These are phyloP conservation scores for Collichthys lucidus DNA, from an alignment of 2,113 vertebrate genomes.

Conservation along the genomic window DNA sequence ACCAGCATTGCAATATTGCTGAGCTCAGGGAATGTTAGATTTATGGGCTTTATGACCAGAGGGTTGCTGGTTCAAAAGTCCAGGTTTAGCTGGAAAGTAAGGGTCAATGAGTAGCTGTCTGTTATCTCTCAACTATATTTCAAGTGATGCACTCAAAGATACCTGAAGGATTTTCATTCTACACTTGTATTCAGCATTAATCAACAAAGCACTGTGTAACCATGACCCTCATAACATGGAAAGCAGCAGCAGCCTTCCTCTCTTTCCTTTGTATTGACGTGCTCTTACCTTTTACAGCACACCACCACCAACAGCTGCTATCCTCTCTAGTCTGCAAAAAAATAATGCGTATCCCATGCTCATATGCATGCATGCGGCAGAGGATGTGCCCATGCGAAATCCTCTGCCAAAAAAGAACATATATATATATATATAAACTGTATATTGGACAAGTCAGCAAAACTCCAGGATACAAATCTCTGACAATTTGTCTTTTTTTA, in stretches of 20 bases:
- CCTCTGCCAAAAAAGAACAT: not conserved
- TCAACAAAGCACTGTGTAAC: constrained; percentile 6
- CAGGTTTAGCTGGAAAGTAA: not conserved
- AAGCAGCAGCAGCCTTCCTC: constrained; percentile 11
- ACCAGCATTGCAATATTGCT: not conserved
- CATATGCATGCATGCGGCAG: not conserved
- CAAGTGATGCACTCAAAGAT: constrained; percentile 15
- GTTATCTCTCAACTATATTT: constrained; percentile 27
- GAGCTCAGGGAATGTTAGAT: not conserved
- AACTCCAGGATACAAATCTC: not conserved
- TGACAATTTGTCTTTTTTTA: not conserved
- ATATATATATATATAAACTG: too few relatives aligned
- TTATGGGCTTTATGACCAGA: not conserved
- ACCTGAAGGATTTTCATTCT: constrained; percentile 1
- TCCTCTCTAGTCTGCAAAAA: not conserved
- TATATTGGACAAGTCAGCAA: not conserved
- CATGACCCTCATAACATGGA: constrained; percentile 6
- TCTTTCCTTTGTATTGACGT: not conserved
- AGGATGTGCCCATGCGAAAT: not conserved
- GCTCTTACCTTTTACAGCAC: not conserved
- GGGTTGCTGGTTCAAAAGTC: constrained; percentile 8
- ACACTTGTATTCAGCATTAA: constrained; percentile 33
- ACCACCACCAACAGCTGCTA: constrained; percentile 3
- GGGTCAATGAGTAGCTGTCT: constrained; percentile 13
- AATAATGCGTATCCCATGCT: not conserved